phyloP scores from a whole-genome alignment of 2,888 invertebrate genomes.

The Axea sp. region DNA sequence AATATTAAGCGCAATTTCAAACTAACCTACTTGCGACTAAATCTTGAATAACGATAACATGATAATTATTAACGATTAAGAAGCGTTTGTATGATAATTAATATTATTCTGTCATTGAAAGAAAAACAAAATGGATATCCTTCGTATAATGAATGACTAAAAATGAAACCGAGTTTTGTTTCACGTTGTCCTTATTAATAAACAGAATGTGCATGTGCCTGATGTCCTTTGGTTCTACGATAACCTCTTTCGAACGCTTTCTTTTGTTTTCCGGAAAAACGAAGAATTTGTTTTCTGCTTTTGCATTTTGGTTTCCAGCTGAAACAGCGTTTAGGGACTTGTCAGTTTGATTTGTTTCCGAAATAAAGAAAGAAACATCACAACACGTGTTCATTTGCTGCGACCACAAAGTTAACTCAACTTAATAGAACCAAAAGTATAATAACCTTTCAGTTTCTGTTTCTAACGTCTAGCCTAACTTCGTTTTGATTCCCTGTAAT shows the following conservation, averaged over 20 bases:
- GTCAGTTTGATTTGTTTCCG: conserved; percentile 39
- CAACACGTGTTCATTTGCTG: conserved; percentile 77
- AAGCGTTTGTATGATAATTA: conserved; percentile 63
- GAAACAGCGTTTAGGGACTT: conserved; percentile 54
- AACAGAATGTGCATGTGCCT: conserved; percentile 80
- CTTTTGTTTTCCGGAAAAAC: conserved; percentile 57
- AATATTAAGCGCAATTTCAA: conserved; percentile 56
- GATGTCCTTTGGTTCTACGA: conserved; percentile 76
- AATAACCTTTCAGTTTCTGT: conserved; percentile 8
- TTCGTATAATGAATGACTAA: conserved; percentile 65
- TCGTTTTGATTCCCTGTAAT: conserved; percentile 16
- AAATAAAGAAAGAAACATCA: conserved; percentile 55
- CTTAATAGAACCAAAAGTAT: conserved; percentile 22
- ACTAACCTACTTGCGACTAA: conserved; percentile 60
- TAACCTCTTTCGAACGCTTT: conserved; percentile 64
- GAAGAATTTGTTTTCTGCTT: conserved; percentile 51
- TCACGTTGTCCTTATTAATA: conserved; percentile 79
- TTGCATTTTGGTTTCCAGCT: conserved; percentile 74
- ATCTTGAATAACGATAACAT: conserved; percentile 59
- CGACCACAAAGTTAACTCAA: conserved; percentile 68
- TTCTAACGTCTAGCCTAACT: conserved; percentile 38
- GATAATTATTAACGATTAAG: conserved; percentile 57
- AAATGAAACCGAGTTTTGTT: conserved; percentile 71
- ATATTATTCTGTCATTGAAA: conserved; percentile 58
- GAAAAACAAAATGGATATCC: conserved; percentile 48